Evolutionary conservation across 2,888 invertebrate genomes (phyloP).

Genomic region (Dasypogon diadema): DNA sequence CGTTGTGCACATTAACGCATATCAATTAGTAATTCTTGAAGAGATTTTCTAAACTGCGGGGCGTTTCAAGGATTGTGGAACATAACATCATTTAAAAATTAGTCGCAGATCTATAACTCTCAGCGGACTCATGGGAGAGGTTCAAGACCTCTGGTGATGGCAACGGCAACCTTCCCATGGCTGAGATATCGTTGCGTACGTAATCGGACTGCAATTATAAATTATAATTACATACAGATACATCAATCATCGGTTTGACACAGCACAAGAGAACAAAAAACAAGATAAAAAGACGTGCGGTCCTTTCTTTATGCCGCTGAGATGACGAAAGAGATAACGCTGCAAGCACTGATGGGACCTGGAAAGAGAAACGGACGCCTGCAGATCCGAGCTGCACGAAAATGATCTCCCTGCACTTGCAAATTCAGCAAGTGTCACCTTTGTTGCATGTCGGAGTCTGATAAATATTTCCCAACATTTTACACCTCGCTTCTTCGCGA

Average conservation of each 20-base stretch:
- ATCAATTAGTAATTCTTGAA: background rate
- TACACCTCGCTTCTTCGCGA: background rate
- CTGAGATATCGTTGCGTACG: background rate
- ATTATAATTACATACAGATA: constrained; percentile 29
- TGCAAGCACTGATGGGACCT: background rate
- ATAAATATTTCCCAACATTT: constrained; percentile 4
- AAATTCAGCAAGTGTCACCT: constrained; percentile 34
- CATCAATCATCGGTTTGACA: constrained; percentile 20
- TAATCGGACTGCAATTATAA: constrained; percentile 27
- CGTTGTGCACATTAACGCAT: background rate
- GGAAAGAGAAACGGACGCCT: background rate
- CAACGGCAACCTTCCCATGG: background rate
- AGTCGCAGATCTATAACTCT: background rate
- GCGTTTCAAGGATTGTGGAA: background rate
- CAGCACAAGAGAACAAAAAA: background rate
- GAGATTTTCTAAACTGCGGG: background rate
- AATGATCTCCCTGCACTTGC: constrained; percentile 15
- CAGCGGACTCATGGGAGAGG: background rate
- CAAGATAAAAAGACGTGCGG: background rate
- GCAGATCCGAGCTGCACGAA: background rate
- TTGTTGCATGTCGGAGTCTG: constrained; percentile 17
- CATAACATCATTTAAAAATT: constrained; percentile 22
- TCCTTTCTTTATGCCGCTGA: background rate
- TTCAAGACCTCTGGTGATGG: background rate
- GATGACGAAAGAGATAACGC: constrained; percentile 1